phyloP scores from a whole-genome alignment of 1,140 invertebrate genomes.

The Musca vetustissima region DNA sequence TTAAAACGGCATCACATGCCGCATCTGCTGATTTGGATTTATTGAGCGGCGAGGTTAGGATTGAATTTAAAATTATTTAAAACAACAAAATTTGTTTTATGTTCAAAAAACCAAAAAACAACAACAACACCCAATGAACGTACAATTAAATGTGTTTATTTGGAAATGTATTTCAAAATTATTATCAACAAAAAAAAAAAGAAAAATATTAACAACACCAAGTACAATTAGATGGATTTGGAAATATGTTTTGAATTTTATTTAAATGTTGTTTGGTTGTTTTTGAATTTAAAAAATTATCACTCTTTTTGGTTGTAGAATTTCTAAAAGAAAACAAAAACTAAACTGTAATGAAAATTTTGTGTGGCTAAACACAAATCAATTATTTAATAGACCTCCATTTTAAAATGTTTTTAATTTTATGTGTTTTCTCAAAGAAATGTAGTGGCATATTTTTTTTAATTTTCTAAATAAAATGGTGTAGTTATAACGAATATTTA shows the following conservation, averaged over 20 bases:
- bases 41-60: constrained; percentile 59
- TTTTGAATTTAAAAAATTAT: background rate
- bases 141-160: background rate
- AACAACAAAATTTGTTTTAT: background rate
- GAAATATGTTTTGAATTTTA: too few relatives aligned
- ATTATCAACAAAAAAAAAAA: constrained; percentile 17
- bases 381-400: background rate
- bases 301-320: background rate
- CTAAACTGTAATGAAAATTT: too few relatives aligned
- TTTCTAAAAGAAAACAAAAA: too few relatives aligned
- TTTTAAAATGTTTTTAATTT: constrained; percentile 1
- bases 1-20: constrained; percentile 76
- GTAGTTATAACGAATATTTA: too few relatives aligned
- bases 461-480: too few relatives aligned
- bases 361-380: background rate
- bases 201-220: too few relatives aligned
- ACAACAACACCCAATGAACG: background rate
- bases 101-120: background rate
- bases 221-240: constrained; percentile 9
- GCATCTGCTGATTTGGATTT: constrained; percentile 75
- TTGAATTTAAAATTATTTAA: constrained; percentile 11
- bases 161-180: constrained; percentile 17
- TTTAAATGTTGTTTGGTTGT: too few relatives aligned
- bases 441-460: too few relatives aligned
- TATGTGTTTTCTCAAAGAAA: background rate